Evolutionary conservation across 2,113 vertebrate genomes (phyloP).

Genomic region (Ctenomys sociabilis): DNA sequence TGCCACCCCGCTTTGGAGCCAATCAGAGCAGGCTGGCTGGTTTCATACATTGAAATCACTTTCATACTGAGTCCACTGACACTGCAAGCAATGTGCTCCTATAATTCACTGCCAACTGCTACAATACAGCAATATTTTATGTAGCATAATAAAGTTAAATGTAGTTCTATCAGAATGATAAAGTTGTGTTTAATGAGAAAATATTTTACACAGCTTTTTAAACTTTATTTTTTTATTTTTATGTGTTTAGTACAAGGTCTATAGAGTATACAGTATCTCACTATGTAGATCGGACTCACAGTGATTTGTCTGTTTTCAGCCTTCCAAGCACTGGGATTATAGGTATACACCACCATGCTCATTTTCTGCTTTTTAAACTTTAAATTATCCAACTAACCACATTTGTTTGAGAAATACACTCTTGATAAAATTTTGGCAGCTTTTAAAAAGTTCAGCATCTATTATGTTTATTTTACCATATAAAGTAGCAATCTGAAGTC

Average conservation of each 20-base stretch:
- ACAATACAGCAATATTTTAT: not conserved
- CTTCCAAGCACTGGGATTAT: no score
- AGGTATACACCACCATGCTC: no score
- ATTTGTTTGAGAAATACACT: not conserved
- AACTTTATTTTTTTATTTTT: no score
- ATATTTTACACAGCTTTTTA: not conserved
- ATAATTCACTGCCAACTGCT: not conserved
- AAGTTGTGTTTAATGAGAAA: not conserved
- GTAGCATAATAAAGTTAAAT: not conserved
- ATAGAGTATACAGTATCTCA: no score
- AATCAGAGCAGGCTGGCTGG: no score
- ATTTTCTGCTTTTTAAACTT: not conserved
- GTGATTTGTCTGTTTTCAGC: no score
- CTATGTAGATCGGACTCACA: no score
- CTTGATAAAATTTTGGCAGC: not conserved
- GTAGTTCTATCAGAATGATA: not conserved
- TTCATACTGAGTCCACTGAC: not conserved
- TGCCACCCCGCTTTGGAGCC: no score
- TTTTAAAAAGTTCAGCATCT: not conserved
- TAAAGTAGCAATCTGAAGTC: not conserved
- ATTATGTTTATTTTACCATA: not conserved
- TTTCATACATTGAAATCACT: not conserved
- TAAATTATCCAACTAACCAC: not conserved
- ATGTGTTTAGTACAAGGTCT: no score
- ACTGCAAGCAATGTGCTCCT: not conserved